phyloP scores from a whole-genome alignment of 2,113 vertebrate genomes.

The Daboia siamensis region DNA sequence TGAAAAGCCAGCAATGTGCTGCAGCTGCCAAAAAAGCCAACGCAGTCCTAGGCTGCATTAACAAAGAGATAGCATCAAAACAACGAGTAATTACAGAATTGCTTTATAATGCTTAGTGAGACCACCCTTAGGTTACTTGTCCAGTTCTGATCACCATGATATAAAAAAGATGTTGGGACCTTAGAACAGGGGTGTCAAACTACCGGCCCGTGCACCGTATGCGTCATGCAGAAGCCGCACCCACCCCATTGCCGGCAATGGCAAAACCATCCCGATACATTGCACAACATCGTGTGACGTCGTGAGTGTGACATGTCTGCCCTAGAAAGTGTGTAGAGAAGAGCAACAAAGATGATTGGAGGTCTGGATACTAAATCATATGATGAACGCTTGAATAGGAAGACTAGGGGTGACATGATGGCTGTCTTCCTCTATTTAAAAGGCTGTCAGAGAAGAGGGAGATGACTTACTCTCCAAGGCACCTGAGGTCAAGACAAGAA shows the following conservation, averaged over 20 bases:
- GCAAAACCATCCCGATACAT: no score
- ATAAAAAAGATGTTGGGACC: neutral
- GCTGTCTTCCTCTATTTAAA: neutral
- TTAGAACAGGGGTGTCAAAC: neutral
- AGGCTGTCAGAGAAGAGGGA: neutral
- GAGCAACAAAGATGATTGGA: neutral
- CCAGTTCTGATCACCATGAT: neutral
- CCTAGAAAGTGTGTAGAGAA: neutral
- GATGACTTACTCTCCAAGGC: neutral
- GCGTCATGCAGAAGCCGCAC: no score
- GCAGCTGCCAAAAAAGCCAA: neutral
- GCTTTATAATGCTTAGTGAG: neutral
- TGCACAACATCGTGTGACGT: no score
- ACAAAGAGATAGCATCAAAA: neutral
- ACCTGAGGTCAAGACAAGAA: neutral
- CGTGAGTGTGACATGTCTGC: no score
- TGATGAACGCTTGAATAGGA: neutral
- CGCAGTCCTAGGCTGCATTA: neutral
- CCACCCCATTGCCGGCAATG: no score
- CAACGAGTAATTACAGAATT: neutral
- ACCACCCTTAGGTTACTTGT: neutral
- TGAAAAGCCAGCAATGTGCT: neutral
- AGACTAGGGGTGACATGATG: neutral
- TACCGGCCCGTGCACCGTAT: no score
- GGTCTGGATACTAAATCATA: neutral